Base-by-base conservation (phyloP, 2,888 invertebrate species). In the Malthinus seriepunctatus region DNA sequence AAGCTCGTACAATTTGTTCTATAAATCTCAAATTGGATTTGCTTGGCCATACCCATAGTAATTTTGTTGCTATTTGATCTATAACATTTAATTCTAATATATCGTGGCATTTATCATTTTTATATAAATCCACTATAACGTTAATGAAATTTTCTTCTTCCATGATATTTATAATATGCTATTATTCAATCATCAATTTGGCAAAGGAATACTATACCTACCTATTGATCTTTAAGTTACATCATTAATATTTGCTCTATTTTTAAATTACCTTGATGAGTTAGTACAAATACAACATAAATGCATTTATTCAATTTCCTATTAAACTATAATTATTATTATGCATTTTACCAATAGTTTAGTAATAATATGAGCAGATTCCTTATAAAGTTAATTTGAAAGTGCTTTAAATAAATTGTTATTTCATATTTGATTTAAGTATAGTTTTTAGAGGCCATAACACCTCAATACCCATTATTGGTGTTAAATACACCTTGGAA, bases 1-100 rank as follows among this genome's bases (percentile, higher is more conserved):
- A 71, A 33, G 80, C 72, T 11, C 65, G 58, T 49, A 88, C 69
- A 46, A 80, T 71, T 3, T 76, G 67, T 64, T 81, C 78, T 0
- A 91, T 75, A 71, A 86, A 88, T 7, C 70, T 64, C 46, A 91
- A 82, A 74, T 89, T 87, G 1, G 82, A 77, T 63, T 84, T 81
- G 34, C 84, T 85, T 0, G 92, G 93, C 80, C 87, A 88, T 47
- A 89, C 86, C 93, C 92, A 93, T 11, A 90, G 75, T 49, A 90
- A 70, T 71, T 74, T 77, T 49, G 56, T 63, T 3, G 73, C 72
- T 32, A 49, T 57, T 33, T 56, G 47, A 38, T 81, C 83, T 15
- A 82, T 83, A 56, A 81, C 77, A 62, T 82, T 73, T 51, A 81
- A 70, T 53, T 74, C 61, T 55, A 79, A 69, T 34, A 82, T 82